Evolutionary conservation across 2,113 vertebrate genomes (phyloP), one percentile per base, ranked within the genome.

Genomic region (Pachypanchax playfairii): DNA sequence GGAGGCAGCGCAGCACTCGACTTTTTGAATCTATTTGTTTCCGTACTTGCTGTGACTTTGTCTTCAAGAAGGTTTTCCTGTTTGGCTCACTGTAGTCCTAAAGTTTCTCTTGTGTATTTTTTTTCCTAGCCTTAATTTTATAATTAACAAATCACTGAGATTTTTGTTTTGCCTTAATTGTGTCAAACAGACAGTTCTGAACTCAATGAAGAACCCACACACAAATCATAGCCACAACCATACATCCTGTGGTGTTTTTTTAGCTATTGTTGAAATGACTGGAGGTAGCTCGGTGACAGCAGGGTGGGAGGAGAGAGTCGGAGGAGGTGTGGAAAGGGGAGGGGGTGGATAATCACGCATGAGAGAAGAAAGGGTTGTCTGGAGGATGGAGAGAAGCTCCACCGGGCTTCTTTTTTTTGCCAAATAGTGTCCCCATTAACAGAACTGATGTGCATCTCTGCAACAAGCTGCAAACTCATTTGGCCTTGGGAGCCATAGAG

Each of bases 401-500:
- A 56, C 26, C 44, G 62, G 73, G 46, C 12, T 22, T 14, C 22
- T 22, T 33, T 12, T 22, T 24, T 29, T 26, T 24, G 1, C 12
- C 46, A 41, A 65, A 36, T 55, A 35, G n/a, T 78, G 70, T 72
- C 79, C 75, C 84, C 79, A 83, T 89, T 85, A 87, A 70, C 66
- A 66, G 69, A 79, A 86, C 72, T 68, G 71, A 85, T 87, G 81
- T 74, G 43, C 79, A 70, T 85, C 77, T 79, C 55, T 65, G 68
- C 72, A 77, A 75, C 75, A 63, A 76, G 83, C 79, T 48, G 50
- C 83, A 76, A 77, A 82, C 54, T 84, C 81, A 79, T 84, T 73
- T 84, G 82, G 80, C 79, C 86, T 73, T 57, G 83, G 85, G 79
- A 83, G 81, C 85, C 50, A 42, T 65, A 15, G 56, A 77, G 74